phyloP scores from a whole-genome alignment of 2,797 vertebrate species.

The Oophaga sylvatica region DNA sequence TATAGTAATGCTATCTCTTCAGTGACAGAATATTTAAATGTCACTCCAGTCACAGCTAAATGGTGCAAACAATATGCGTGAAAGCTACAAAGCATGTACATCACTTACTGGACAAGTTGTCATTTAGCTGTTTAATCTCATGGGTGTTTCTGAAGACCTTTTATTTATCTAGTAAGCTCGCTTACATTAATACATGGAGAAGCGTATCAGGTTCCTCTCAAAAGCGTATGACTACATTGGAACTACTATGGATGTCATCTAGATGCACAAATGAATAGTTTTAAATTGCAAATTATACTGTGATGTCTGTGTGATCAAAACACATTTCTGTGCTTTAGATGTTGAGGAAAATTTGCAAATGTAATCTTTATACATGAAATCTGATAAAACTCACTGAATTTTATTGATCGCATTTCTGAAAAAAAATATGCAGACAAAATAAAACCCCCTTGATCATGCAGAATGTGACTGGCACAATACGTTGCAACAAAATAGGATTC shows the following conservation, averaged over 20 bases:
- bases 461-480: not conserved
- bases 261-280: not conserved
- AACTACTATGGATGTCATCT: not conserved
- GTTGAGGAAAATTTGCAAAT: not conserved
- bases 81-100: not conserved
- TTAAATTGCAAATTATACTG: slow-evolving; percentile 5
- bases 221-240: not conserved
- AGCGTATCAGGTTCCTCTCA: not conserved
- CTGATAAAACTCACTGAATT: not conserved
- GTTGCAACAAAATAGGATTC: not conserved
- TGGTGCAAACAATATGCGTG: not conserved
- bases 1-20: slow-evolving; percentile 1
- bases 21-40: not conserved
- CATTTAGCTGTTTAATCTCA: not conserved
- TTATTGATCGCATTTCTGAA: not conserved
- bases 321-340: no score
- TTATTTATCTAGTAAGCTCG: not conserved
- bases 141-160: not conserved
- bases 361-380: slow-evolving; percentile 22
- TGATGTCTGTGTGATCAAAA: not conserved
- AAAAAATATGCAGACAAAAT: not conserved
- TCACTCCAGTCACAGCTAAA: not conserved
- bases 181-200: not conserved
- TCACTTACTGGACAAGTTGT: not conserved
- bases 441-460: not conserved